Percentiles rank a stretch among this genome's conserved stretches.
phyloP scores from a whole-genome alignment of 1,140 invertebrate genomes.

The Polyergus mexicanus region DNA sequence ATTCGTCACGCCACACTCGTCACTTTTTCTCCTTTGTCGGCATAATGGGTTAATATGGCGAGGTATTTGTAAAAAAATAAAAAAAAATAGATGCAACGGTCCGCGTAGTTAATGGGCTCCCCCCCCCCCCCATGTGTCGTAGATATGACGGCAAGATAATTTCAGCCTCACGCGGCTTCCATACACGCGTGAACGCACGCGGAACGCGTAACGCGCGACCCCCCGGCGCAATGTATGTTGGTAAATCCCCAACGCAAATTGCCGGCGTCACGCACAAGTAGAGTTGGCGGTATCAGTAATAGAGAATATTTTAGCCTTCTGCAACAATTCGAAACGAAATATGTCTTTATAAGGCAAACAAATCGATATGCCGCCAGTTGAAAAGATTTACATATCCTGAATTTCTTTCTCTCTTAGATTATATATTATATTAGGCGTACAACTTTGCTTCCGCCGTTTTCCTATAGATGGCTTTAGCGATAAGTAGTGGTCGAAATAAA shows the following conservation, averaged over 20 bases:
- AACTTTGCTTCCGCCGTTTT: too few species aligned
- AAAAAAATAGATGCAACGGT: slow-evolving; percentile 58
- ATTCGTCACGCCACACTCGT: slow-evolving; percentile 27
- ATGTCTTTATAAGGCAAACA: not conserved
- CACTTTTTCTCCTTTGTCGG: slow-evolving; percentile 29
- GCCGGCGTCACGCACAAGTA: slow-evolving; percentile 57
- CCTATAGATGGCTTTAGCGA: too few species aligned
- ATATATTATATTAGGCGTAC: too few species aligned
- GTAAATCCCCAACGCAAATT: slow-evolving; percentile 59
- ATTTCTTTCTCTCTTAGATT: not conserved
- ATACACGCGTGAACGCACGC: slow-evolving; percentile 9
- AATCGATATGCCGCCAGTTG: slow-evolving; percentile 22
- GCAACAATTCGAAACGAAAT: slow-evolving; percentile 36
- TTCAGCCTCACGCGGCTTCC: slow-evolving; percentile 32
- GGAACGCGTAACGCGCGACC: not conserved
- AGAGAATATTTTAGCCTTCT: slow-evolving; percentile 32
- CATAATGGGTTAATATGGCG: slow-evolving; percentile 63
- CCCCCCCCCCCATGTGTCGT: slow-evolving; percentile 42
- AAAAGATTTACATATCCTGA: not conserved
- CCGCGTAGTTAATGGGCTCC: slow-evolving; percentile 56
- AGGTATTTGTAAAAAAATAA: slow-evolving; percentile 52
- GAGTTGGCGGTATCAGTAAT: slow-evolving; percentile 41
- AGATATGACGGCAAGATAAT: slow-evolving; percentile 71
- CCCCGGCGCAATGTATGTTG: not conserved
- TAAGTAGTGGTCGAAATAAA: too few species aligned